Base-by-base conservation (phyloP, 2,888 invertebrate species). In the Ypsolopha sequella region DNA sequence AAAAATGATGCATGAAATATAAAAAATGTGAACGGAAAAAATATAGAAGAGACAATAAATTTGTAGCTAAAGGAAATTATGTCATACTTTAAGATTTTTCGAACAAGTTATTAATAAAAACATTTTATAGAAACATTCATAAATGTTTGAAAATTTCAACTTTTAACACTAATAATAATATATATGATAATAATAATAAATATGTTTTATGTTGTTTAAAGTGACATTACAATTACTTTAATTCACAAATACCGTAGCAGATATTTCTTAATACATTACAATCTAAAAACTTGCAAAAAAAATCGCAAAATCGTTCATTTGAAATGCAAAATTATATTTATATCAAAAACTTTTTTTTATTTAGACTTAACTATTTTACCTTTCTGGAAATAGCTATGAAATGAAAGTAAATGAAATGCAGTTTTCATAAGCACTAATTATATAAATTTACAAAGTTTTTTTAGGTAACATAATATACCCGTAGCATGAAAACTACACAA, bases 141-240 rank as follows among this genome's bases (percentile, higher is more conserved):
- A 54, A 50, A 52, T 50, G 48, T 48, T 54, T 48, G 14, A 65
- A 62, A 58, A 52, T 57, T 58, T 60, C 56, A 62, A 64, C 60
- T 57, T 61, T 61, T 63, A 65, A 62, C 64, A 65, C 65, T 74
- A 71, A 68, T 68, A 68, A 67, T 68, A 67, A 14, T 14, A 62
- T 3, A 67, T 68, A 49, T 41, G 41, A n/a, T 74, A 71, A 68
- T 68, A 68, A 67, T 68, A 67, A 14, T 14, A 62, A 24, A 67
- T 68, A 49, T 41, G 41, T 67, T 62, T 60, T 43, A 14, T 59
- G 57, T 63, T 62, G 62, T 73, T 66, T 62, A 63, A 65, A 72
- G 73, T 76, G 80, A 78, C 80, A 74, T 79, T 78, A 79, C 73
- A 60, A 58, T 56, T 58, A 58, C 53, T 51, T 45, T 33, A 51